Percentiles rank a stretch among this genome's conserved stretches.
These are phyloP conservation scores for Helostoma temminkii DNA, from an alignment of 2,797 vertebrate species.

Conservation along the genomic window DNA sequence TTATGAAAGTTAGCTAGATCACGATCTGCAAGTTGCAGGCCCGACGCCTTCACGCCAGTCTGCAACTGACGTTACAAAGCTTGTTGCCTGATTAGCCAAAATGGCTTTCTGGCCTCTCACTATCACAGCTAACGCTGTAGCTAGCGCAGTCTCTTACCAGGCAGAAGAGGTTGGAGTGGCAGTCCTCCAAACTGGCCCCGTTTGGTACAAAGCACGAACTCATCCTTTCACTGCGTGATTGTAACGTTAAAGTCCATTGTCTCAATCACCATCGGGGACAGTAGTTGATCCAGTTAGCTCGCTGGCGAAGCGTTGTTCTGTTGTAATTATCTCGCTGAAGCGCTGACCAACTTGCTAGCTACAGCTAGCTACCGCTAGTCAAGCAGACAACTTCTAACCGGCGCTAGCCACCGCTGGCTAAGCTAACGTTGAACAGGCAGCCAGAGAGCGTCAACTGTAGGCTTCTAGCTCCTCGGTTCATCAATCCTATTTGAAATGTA, in stretches of 20 bases:
- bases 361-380: constrained; percentile 59
- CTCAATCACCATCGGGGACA: constrained; percentile 89
- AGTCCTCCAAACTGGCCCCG: constrained; percentile 99
- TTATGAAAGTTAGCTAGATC: constrained; percentile 67
- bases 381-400: constrained; percentile 77
- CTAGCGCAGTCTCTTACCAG: constrained; percentile 89
- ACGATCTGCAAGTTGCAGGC: constrained; percentile 73
- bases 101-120: constrained; percentile 80
- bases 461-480: constrained; percentile 73
- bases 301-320: constrained; percentile 51
- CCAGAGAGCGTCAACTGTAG: constrained; percentile 71
- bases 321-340: constrained; percentile 62
- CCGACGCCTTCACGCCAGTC: constrained; percentile 78
- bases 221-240: constrained; percentile 94
- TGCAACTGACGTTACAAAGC: constrained; percentile 82
- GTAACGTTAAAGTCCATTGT: constrained; percentile 91
- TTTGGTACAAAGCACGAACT: constrained; percentile 99
- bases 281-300: constrained; percentile 52
- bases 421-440: constrained; percentile 74
- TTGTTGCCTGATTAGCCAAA: constrained; percentile 84
- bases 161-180: constrained; percentile 99
- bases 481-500: constrained; percentile 79
- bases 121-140: constrained; percentile 76
- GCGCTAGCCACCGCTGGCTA: constrained; percentile 69
- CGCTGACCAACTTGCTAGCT: constrained; percentile 68